A percentile compares a stretch with the other conserved stretches of the same genome.
Evolutionary conservation across 2,797 vertebrate genomes (phyloP).

Genomic region (Uromys caudimaculatus): DNA sequence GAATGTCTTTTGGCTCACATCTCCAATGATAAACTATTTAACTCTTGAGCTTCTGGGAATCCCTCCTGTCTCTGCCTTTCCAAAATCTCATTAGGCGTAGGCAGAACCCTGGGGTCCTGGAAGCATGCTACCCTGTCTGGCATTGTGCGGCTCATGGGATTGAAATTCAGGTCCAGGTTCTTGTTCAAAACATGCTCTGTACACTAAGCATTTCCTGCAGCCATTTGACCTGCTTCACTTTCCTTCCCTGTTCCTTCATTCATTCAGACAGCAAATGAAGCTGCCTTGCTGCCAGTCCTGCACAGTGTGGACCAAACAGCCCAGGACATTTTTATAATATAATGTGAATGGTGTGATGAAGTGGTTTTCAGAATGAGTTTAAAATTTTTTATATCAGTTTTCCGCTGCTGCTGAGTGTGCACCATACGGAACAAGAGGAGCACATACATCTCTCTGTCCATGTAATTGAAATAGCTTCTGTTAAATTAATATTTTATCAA

Average conservation of each 20-base stretch:
- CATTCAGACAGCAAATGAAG: neutral
- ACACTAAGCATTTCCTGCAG: too few species aligned
- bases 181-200: neutral
- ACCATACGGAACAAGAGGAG: neutral
- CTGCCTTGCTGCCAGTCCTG: neutral
- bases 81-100: neutral
- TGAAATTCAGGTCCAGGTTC: neutral
- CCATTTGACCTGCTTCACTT: neutral
- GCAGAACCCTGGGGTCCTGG: neutral
- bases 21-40: neutral
- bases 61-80: neutral
- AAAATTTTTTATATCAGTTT: neutral
- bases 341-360: neutral
- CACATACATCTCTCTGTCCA: neutral
- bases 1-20: neutral
- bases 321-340: neutral
- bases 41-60: neutral
- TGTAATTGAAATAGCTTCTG: neutral
- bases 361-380: constrained; percentile 27
- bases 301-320: too few species aligned
- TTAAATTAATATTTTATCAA: constrained; percentile 48
- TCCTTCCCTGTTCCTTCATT: neutral
- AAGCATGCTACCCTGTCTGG: neutral
- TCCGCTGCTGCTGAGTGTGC: neutral
- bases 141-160: neutral